Percentiles rank a stretch among this genome's conserved stretches.
These are phyloP conservation scores for Drosophila athabasca DNA, from an alignment of 1,140 invertebrate species.

Conservation along the genomic window DNA sequence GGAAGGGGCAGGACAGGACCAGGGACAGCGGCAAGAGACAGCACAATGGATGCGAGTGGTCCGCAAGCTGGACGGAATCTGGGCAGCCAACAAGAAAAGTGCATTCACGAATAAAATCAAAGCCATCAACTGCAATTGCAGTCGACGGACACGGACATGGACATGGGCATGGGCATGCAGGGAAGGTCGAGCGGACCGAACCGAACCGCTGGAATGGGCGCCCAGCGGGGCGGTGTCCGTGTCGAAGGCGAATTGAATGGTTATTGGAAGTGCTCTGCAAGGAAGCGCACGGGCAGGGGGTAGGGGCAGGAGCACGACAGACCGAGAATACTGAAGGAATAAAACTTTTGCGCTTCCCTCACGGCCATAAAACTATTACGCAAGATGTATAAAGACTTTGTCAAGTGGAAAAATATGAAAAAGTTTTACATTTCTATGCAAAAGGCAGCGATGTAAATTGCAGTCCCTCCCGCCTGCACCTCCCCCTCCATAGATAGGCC, in stretches of 20 bases:
- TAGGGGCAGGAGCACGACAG: no score
- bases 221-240: constrained; percentile 1
- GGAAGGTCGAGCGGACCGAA: not conserved
- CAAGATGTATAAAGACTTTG: constrained; percentile 82
- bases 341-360: constrained; percentile 67
- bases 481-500: no score
- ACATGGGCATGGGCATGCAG: not conserved
- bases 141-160: not conserved
- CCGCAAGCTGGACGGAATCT: constrained; percentile 47
- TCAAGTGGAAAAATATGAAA: constrained; percentile 82
- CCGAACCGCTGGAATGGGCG: no score
- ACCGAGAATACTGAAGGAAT: constrained; percentile 31
- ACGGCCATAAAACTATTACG: constrained; percentile 79
- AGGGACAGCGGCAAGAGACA: constrained; percentile 5
- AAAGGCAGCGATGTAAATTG: constrained; percentile 68
- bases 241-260: constrained; percentile 67
- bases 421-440: constrained; percentile 79
- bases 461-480: constrained; percentile 27
- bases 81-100: constrained; percentile 73
- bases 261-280: constrained; percentile 69
- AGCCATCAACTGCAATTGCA: constrained; percentile 80
- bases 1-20: no score
- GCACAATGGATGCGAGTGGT: constrained; percentile 51
- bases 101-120: constrained; percentile 82
- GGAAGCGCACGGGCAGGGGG: not conserved